These are phyloP conservation scores for Parascotia fuliginaria DNA, from an alignment of 2,888 invertebrate species.

Conservation along the genomic window DNA sequence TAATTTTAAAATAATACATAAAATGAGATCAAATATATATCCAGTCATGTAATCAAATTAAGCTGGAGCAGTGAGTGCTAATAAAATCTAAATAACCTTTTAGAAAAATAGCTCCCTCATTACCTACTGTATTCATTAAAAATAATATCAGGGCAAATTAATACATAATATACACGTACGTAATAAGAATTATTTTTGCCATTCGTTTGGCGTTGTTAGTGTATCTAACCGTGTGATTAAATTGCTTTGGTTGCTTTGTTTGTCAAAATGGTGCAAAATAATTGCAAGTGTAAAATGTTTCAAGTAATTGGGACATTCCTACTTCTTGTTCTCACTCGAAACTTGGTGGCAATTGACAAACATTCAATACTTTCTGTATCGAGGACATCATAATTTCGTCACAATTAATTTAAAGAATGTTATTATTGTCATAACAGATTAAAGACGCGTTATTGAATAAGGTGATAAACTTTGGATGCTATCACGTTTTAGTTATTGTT, in stretches of 20 bases:
- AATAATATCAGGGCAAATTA: conserved; percentile 43
- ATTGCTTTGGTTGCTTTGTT: conserved; percentile 59
- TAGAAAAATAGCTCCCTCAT: conserved; percentile 51
- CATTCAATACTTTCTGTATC: conserved; percentile 45
- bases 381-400: conserved; percentile 40
- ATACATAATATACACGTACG: conserved; percentile 31
- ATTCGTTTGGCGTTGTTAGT: conserved; percentile 35
- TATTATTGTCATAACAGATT: conserved; percentile 65
- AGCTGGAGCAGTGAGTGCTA: conserved; percentile 59
- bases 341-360: conserved; percentile 58
- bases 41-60: conserved; percentile 65
- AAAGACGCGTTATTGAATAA: conserved; percentile 33
- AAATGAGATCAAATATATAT: conserved; percentile 80
- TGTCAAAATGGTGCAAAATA: conserved; percentile 42
- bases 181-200: conserved; percentile 32
- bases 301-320: conserved; percentile 43
- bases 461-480: conserved; percentile 36
- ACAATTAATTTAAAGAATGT: conserved; percentile 45
- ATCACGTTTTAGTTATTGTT: conserved; percentile 30
- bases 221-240: conserved; percentile 41
- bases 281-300: conserved; percentile 37
- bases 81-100: conserved; percentile 52
- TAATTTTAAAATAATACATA: conserved; percentile 71
- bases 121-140: conserved; percentile 40
- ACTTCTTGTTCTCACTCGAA: conserved; percentile 45